Percentiles rank a stretch among this genome's conserved stretches.
These are phyloP conservation scores for Heteractis magnifica DNA, from an alignment of 92 coral and sea anemone genomes.

Conservation along the genomic window DNA sequence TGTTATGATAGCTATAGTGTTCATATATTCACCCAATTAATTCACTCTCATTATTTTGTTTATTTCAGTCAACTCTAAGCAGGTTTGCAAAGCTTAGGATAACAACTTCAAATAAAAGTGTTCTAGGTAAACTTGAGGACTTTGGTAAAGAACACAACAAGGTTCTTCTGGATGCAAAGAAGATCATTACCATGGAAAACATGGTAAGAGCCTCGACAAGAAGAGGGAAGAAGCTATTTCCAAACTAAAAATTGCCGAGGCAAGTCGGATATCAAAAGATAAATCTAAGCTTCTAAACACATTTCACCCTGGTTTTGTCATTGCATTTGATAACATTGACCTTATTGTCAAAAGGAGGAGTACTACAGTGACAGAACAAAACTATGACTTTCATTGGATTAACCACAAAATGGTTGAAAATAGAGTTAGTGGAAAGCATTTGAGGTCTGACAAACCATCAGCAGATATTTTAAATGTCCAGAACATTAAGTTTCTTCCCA, in stretches of 20 bases:
- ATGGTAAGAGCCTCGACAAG: neutral
- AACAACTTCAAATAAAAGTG: slow-evolving; percentile 13
- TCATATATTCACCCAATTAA: too few relatives aligned
- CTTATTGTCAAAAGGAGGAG: slow-evolving; percentile 45
- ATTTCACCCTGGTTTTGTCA: slow-evolving; percentile 64
- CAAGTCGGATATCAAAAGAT: slow-evolving; percentile 15
- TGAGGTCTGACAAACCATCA: neutral
- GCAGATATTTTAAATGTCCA: slow-evolving; percentile 21
- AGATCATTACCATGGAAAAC: slow-evolving; percentile 11
- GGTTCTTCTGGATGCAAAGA: slow-evolving; percentile 12
- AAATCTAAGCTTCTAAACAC: neutral
- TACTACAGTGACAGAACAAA: slow-evolving; percentile 56
- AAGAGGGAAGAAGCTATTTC: slow-evolving; percentile 15
- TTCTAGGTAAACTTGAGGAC: slow-evolving; percentile 16
- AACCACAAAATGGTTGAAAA: slow-evolving; percentile 61
- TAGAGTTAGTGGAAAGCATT: slow-evolving; percentile 49
- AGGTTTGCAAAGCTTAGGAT: neutral
- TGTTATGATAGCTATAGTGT: neutral
- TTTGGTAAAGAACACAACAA: slow-evolving; percentile 24
- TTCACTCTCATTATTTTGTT: neutral
- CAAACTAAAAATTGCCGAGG: slow-evolving; percentile 6
- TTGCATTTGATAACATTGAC: slow-evolving; percentile 57
- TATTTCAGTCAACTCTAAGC: neutral
- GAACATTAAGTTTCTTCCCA: slow-evolving; percentile 42
- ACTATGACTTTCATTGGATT: slow-evolving; percentile 60